phyloP scores from a whole-genome alignment of 2,797 vertebrate species.

The Atherinosoma microstoma region DNA sequence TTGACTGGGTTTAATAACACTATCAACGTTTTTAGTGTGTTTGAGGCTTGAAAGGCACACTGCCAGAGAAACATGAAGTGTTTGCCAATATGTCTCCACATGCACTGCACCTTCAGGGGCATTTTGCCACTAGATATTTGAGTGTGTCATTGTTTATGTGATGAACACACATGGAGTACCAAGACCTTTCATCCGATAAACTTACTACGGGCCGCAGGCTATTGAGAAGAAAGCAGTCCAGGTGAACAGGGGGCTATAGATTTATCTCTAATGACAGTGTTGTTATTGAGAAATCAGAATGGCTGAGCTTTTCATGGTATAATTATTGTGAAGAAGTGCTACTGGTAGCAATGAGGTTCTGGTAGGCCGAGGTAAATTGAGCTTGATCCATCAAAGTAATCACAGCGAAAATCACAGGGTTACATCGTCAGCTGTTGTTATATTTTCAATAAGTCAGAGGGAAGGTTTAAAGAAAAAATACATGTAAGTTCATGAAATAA shows the following conservation, averaged over 20 bases:
- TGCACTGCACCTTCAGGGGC: conserved; percentile 27
- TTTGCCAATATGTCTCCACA: conserved; percentile 44
- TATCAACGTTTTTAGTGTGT: conserved; percentile 54
- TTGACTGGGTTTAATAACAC: conserved; percentile 65
- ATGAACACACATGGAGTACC: conserved; percentile 27
- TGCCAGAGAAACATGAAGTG: conserved; percentile 40
- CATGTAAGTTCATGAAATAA: background rate
- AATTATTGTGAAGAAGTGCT: background rate
- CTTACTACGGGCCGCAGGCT: conserved; percentile 25
- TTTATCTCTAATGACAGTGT: conserved; percentile 30
- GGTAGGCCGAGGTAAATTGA: background rate
- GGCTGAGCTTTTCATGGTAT: conserved; percentile 15
- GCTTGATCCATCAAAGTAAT: background rate
- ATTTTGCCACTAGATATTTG: conserved; percentile 31
- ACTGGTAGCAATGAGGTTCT: conserved; percentile 1
- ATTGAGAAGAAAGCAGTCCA: conserved; percentile 24
- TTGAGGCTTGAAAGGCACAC: conserved; percentile 43
- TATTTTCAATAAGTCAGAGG: no score
- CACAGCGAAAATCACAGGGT: background rate
- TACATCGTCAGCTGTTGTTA: background rate
- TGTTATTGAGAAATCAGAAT: conserved; percentile 21
- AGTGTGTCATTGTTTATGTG: conserved; percentile 46
- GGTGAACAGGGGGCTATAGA: conserved; percentile 27
- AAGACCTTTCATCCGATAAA: conserved; percentile 32
- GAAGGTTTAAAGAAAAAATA: background rate